A percentile compares a stretch with the other conserved stretches of the same genome.
phyloP scores from a whole-genome alignment of 2,888 invertebrate genomes.

The Dasysyrphus tricinctus region DNA sequence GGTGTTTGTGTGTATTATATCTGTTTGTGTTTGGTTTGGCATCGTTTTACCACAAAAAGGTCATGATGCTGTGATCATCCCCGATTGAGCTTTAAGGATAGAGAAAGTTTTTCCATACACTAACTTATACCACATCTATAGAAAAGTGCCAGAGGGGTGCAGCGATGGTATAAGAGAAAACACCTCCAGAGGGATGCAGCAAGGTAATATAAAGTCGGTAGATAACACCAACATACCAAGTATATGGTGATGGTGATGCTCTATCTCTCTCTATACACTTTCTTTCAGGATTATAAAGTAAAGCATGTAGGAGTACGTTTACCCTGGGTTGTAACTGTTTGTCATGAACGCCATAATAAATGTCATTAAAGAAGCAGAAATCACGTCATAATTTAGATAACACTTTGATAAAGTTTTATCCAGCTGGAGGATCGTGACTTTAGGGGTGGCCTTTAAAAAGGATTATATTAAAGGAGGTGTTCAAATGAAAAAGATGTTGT shows the following conservation, averaged over 20 bases:
- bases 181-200: conserved; percentile 23
- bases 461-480: conserved; percentile 26
- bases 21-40: conserved; percentile 30
- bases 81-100: conserved; percentile 53
- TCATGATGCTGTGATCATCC: conserved; percentile 50
- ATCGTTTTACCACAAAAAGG: conserved; percentile 46
- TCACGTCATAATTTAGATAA: conserved; percentile 55
- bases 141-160: too few relatives aligned
- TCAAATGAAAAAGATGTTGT: conserved; percentile 11
- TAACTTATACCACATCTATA: conserved; percentile 8
- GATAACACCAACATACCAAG: neutral
- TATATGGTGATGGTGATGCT: neutral
- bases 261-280: neutral
- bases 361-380: conserved; percentile 43
- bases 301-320: conserved; percentile 21
- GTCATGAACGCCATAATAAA: conserved; percentile 52
- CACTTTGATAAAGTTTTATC: conserved; percentile 46
- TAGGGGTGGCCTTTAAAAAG: conserved; percentile 5
- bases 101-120: conserved; percentile 51
- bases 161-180: conserved; percentile 6
- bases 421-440: conserved; percentile 30
- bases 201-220: conserved; percentile 40
- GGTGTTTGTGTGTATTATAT: neutral
- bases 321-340: conserved; percentile 23
- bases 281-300: conserved; percentile 30